phyloP scores from a whole-genome alignment of 2,888 invertebrate species.

The Lordiphosa andalusiaca region DNA sequence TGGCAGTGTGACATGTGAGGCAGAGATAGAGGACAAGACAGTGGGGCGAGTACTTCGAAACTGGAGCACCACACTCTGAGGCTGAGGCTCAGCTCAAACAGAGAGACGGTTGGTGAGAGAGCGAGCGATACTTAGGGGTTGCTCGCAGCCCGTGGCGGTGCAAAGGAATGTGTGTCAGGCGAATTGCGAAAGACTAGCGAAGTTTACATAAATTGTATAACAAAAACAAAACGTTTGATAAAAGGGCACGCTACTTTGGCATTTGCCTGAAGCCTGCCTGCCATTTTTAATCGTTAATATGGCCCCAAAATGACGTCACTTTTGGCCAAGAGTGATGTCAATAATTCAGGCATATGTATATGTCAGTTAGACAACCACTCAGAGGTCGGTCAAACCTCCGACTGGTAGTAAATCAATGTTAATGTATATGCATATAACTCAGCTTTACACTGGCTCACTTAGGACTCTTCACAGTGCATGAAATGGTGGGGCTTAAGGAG shows the following conservation, averaged over 20 bases:
- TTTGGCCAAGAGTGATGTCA: conserved; percentile 30
- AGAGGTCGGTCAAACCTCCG: conserved; percentile 13
- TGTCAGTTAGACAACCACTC: conserved; percentile 29
- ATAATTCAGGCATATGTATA: conserved; percentile 43
- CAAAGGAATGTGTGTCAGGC: conserved; percentile 62
- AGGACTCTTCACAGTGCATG: neutral
- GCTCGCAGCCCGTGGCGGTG: conserved; percentile 23
- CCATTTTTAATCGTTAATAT: conserved; percentile 49
- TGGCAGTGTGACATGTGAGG: conserved; percentile 77
- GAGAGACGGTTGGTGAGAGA: conserved; percentile 4
- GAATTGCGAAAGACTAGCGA: conserved; percentile 10
- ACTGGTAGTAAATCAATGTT: conserved; percentile 14
- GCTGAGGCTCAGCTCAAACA: conserved; percentile 6
- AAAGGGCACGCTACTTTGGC: conserved; percentile 35
- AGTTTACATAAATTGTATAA: conserved; percentile 63
- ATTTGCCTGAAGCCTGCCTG: conserved; percentile 28
- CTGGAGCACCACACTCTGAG: conserved; percentile 47
- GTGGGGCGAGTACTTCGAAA: conserved; percentile 64
- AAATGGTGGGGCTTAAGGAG: conserved; percentile 22
- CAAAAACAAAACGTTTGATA: conserved; percentile 48
- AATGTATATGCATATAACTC: neutral
- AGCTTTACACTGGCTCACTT: conserved; percentile 23
- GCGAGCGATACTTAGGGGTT: conserved; percentile 24
- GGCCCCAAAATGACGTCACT: conserved; percentile 57
- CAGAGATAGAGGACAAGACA: conserved; percentile 39